Evolutionary conservation across 2,113 vertebrate species (phyloP), one percentile per base, ranked within the genome.

Genomic region (Triplophysa rosa): DNA sequence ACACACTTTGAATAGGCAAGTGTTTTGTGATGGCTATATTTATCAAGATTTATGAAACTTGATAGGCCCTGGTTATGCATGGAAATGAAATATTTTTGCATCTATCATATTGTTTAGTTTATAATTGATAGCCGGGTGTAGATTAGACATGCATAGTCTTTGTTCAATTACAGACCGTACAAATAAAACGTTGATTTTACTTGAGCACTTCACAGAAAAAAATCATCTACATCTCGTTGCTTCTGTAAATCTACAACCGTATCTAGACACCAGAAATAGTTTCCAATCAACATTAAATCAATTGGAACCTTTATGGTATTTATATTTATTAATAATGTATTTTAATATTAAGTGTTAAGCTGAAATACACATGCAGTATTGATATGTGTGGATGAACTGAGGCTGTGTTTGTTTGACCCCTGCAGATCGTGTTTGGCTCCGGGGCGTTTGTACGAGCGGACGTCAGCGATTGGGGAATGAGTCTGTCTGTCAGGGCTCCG

Each of bases 381-480:
- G 6, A 7, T 37, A 21, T 23, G 19, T 67, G 19, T 75, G 10
- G 12, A 29, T 17, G 14, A 59, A 59, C 49, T 69, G 65, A 17
- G 79, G 67, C 83, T 33, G 33, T 52, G 85, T 73, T 83, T 65
- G 67, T 80, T 66, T 80, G 16, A 59, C 47, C 47, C 73, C 17
- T 33, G 40, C 77, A 95, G 94, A 84, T 94, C 21, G 81, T 93
- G 63, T 95, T 96, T 88, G 91, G 91, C 5, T 95, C 93, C 0
- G 94, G 92, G 61, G 92, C 92, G 0, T 93, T 93, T 80, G 89
- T 95, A 69, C 82, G 89, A 83, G 93, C 87, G 0, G 91, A 94
- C 54, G 14, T 93, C 21, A 85, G 86, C 0, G 85, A 92, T 29
- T 89, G 91, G 94, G 92, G 91, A 83, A 92, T 94, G 91, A 93